Base-by-base conservation (phyloP, 2,888 invertebrate species). In the Brassicogethes aeneus region DNA sequence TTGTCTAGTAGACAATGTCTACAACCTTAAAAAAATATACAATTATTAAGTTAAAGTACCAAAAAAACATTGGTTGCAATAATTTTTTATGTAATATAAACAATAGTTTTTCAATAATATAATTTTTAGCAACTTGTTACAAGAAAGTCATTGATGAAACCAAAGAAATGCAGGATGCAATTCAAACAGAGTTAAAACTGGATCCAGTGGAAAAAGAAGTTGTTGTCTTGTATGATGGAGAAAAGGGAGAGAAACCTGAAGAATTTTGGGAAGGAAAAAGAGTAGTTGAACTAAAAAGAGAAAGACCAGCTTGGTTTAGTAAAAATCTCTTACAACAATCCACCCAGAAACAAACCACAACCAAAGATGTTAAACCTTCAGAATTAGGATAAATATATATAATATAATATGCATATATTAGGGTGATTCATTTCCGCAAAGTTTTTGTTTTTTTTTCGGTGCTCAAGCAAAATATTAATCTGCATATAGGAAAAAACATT, bases 231-330 rank as follows among this genome's bases (percentile, higher is more conserved):
- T 94, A 94, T 63, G 78, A 89, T 54, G 86, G 85, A 32, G 94
- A 94, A 61, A 80, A 74, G 55, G 72, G 80, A 47, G 61, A 74
- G 65, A 72, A 80, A 69, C 70, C 76, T 1, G 68, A 71, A 16
- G 79, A 81, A 54, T 74, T 71, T 48, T 75, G 75, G 65, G 69
- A 80, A 54, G 80, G 80, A n/a, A 90, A 89, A 68, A 75, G 85
- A 53, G 76, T 94, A 46, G 79, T 95, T 12, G 92, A 94, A 71
- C 78, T 92, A 75, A 74, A 84, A 35, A 91, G 87, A 62, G 77
- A 82, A 41, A 74, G 93, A 46, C 94, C 94, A 2, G 68, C 77
- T 31, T 95, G 93, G 92, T 95, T 93, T 60, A 81, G 85, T 51
- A 81, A 80, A 56, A 90, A 91, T 69, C 72, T 94, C 37, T 67